Conservation (phyloP, 1,140 invertebrate genomes). For the Aphis gossypii region DNA sequence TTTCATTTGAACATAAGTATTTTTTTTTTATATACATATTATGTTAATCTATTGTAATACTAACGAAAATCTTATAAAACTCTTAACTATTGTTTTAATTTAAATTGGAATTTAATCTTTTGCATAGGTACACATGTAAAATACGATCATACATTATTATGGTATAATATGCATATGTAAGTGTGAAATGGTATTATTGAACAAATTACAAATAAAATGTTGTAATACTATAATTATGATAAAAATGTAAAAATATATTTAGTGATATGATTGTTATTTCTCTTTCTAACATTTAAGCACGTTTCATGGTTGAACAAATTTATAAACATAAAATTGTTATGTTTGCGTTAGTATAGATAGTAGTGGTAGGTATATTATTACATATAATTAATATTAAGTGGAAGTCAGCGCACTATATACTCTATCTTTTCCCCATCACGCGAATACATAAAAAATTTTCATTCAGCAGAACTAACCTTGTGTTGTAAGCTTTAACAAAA, state of each 20-base stretch:
- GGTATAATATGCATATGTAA: background rate
- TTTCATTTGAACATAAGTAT: background rate
- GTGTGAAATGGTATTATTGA: background rate
- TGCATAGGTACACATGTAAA: background rate
- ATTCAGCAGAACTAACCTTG: background rate
- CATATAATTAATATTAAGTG: too few relatives aligned
- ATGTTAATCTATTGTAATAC: background rate
- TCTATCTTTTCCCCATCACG: background rate
- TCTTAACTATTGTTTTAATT: background rate
- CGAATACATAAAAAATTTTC: background rate
- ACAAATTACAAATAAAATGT: background rate
- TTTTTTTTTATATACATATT: too few relatives aligned
- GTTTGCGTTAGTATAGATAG: background rate
- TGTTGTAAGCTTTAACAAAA: background rate
- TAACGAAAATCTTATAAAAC: background rate
- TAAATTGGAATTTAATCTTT: background rate
- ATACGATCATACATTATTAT: background rate
- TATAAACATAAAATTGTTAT: background rate
- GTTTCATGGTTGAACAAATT: background rate
- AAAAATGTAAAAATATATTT: background rate
- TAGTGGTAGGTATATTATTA: background rate
- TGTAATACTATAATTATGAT: background rate
- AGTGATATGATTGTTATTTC: background rate
- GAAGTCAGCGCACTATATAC: background rate
- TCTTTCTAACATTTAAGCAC: background rate